Percentiles rank a stretch among this genome's conserved stretches.
Evolutionary conservation across 2,797 vertebrate genomes (phyloP).

Genomic region (Caiman crocodilus): DNA sequence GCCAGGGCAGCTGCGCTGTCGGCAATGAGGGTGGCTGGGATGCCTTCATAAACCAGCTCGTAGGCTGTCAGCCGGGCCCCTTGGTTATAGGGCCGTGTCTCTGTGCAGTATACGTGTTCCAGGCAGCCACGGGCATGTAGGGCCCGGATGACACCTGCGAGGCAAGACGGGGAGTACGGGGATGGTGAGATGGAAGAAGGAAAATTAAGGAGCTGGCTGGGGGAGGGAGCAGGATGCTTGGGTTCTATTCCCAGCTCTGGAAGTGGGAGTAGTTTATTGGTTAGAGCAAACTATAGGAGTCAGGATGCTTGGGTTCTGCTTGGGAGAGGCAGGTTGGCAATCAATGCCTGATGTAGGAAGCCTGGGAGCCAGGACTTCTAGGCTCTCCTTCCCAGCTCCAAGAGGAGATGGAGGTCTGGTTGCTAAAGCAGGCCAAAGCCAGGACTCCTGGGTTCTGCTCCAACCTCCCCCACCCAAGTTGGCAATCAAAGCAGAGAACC

Average conservation of each 20-base stretch:
- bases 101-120: constrained; percentile 90
- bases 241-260: too few species aligned
- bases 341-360: too few species aligned
- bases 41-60: constrained; percentile 88
- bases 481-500: too few species aligned
- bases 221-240: neutral
- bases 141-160: constrained; percentile 89
- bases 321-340: too few species aligned
- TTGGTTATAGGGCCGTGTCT: constrained; percentile 95
- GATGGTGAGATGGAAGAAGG: neutral
- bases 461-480: neutral
- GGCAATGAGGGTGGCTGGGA: constrained; percentile 91
- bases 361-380: neutral
- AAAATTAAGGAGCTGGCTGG: neutral
- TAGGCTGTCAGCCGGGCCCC: constrained; percentile 92
- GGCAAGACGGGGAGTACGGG: neutral
- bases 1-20: constrained; percentile 92
- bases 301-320: too few species aligned
- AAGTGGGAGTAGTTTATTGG: too few species aligned
- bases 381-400: neutral
- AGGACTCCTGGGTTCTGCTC: neutral
- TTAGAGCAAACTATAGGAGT: too few species aligned
- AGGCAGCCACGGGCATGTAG: constrained; percentile 86
- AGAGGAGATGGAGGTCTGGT: neutral
- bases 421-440: neutral